Evolutionary conservation across 2,888 invertebrate genomes (phyloP).

Genomic region (Panopea generosa): DNA sequence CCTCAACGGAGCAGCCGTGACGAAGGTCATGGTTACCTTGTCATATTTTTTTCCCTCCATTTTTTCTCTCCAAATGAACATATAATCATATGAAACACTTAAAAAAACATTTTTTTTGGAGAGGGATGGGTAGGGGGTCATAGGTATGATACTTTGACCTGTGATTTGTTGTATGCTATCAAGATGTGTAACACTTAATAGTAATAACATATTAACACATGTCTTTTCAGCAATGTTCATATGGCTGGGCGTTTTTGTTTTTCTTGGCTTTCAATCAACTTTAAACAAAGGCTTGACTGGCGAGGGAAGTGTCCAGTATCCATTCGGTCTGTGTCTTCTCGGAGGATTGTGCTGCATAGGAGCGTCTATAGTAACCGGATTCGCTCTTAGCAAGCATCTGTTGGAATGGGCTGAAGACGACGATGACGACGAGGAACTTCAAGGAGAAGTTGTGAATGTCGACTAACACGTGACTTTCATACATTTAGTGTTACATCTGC

Average conservation of each 20-base stretch:
- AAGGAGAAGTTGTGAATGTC: neutral
- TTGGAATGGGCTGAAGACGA: conserved; percentile 46
- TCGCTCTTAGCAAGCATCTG: conserved; percentile 50
- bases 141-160: too few relatives aligned
- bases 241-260: conserved; percentile 45
- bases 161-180: too few relatives aligned
- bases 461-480: neutral
- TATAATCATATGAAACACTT: too few relatives aligned
- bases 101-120: too few relatives aligned
- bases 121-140: too few relatives aligned
- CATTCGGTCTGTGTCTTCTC: conserved; percentile 41
- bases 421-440: conserved; percentile 29
- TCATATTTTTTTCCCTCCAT: too few relatives aligned
- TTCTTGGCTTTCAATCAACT: conserved; percentile 37
- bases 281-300: conserved; percentile 38
- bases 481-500: neutral
- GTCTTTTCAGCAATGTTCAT: conserved; percentile 61
- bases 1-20: too few relatives aligned
- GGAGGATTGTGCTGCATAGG: conserved; percentile 36
- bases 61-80: too few relatives aligned
- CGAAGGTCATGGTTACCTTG: too few relatives aligned
- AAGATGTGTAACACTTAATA: too few relatives aligned
- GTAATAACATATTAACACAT: too few relatives aligned
- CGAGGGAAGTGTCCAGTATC: conserved; percentile 22
- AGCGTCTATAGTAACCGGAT: conserved; percentile 46